Evolutionary conservation across 2,888 invertebrate species (phyloP).

Genomic region (Acrobasis suavella): DNA sequence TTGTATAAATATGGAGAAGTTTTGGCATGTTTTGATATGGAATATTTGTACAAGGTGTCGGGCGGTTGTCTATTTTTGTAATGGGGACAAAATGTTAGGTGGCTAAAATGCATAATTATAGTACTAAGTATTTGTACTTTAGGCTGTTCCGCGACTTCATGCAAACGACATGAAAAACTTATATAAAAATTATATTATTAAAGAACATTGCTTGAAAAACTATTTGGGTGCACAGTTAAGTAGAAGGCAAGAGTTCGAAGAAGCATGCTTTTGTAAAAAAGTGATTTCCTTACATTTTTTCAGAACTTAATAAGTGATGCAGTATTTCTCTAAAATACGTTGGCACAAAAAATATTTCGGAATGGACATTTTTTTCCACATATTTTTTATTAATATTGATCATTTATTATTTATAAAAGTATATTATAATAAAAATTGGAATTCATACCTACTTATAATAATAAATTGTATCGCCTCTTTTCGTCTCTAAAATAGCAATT

Average conservation of each 20-base stretch:
- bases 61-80: slow-evolving; percentile 71
- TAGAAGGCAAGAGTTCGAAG: background rate
- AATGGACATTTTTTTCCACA: slow-evolving; percentile 8
- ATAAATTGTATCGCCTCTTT: slow-evolving; percentile 9
- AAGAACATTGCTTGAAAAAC: background rate
- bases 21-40: slow-evolving; percentile 67
- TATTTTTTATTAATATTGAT: slow-evolving; percentile 8
- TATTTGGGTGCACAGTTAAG: background rate
- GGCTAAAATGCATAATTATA: slow-evolving; percentile 67
- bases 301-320: background rate
- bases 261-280: background rate
- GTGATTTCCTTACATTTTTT: background rate
- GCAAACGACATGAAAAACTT: slow-evolving; percentile 24
- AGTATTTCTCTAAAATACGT: background rate
- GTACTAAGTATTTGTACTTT: slow-evolving; percentile 37
- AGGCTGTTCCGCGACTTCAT: slow-evolving; percentile 29
- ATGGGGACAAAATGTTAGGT: slow-evolving; percentile 67
- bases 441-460: slow-evolving; percentile 15
- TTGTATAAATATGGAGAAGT: slow-evolving; percentile 44
- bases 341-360: slow-evolving; percentile 20
- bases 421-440: slow-evolving; percentile 6
- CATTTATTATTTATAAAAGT: background rate
- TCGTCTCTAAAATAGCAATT: slow-evolving; percentile 10
- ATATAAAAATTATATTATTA: slow-evolving; percentile 5
- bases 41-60: slow-evolving; percentile 58